These are phyloP conservation scores for Caenorhabditis inopinata DNA, from an alignment of 1,140 invertebrate species.

Conservation along the genomic window DNA sequence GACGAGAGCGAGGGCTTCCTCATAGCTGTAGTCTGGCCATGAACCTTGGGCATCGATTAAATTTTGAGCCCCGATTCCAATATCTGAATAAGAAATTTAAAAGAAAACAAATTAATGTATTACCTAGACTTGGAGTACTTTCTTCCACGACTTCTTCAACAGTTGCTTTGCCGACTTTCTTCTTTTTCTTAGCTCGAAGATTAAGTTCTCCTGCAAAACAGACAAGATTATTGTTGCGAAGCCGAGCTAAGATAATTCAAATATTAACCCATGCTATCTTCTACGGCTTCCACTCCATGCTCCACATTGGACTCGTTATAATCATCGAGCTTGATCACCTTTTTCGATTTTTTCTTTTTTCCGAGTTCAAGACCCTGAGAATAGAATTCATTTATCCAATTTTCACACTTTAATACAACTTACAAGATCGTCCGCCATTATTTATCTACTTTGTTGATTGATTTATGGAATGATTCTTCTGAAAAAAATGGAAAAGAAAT, in stretches of 20 bases:
- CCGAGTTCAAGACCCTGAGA: conserved; percentile 37
- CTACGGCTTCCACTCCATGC: background rate
- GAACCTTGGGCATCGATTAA: conserved; percentile 59
- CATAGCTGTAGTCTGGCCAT: conserved; percentile 65
- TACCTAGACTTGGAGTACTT: conserved; percentile 33
- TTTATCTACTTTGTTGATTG: background rate
- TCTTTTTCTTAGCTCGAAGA: conserved; percentile 50
- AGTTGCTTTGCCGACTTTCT: conserved; percentile 17
- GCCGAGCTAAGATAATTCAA: background rate
- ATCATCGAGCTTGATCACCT: conserved; percentile 41
- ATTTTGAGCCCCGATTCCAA: conserved; percentile 58
- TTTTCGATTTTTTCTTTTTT: conserved; percentile 52
- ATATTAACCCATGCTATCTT: background rate
- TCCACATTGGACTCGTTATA: background rate
- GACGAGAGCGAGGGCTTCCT: conserved; percentile 81
- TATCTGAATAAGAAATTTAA: conserved; percentile 30
- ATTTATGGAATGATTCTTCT: too few species aligned
- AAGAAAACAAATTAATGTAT: background rate
- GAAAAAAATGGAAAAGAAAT: too few species aligned
- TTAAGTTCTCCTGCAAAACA: conserved; percentile 41
- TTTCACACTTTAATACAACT: background rate
- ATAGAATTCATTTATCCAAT: background rate
- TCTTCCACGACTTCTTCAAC: conserved; percentile 39
- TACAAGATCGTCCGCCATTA: conserved; percentile 39
- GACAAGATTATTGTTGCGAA: background rate